Evolutionary conservation across 2,113 vertebrate species (phyloP).

Genomic region (Aphelocoma coerulescens): DNA sequence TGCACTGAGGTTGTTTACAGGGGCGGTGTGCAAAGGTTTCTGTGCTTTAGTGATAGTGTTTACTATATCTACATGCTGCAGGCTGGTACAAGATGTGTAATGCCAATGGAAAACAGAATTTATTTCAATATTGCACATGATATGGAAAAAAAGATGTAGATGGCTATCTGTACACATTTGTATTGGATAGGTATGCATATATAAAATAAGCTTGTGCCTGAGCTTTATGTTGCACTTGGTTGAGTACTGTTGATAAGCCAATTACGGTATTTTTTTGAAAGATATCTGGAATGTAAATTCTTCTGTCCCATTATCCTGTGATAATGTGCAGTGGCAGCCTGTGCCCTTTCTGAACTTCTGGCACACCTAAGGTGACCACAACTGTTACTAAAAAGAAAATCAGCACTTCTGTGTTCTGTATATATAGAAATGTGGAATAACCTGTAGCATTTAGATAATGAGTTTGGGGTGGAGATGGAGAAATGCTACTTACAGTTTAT

Average conservation of each 20-base stretch:
- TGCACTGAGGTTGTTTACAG: background rate
- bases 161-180: background rate
- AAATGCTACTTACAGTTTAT: constrained; percentile 57
- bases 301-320: constrained; percentile 33
- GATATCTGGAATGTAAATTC: constrained; percentile 32
- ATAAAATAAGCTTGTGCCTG: background rate
- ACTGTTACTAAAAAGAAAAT: constrained; percentile 20
- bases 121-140: constrained; percentile 6
- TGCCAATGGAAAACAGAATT: constrained; percentile 4
- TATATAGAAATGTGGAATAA: background rate
- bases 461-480: constrained; percentile 22
- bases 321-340: constrained; percentile 6
- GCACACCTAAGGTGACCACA: constrained; percentile 10
- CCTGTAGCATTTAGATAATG: constrained; percentile 43
- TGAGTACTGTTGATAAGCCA: constrained; percentile 52
- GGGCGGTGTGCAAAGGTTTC: background rate
- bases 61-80: background rate
- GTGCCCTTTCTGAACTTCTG: constrained; percentile 5
- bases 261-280: constrained; percentile 48
- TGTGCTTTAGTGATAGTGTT: background rate
- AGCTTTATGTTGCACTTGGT: constrained; percentile 38
- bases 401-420: background rate
- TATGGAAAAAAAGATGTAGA: background rate
- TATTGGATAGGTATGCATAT: background rate
- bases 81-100: constrained; percentile 10